phyloP scores from a whole-genome alignment of 2,888 invertebrate species.

The Leptinotarsa peninsularis region DNA sequence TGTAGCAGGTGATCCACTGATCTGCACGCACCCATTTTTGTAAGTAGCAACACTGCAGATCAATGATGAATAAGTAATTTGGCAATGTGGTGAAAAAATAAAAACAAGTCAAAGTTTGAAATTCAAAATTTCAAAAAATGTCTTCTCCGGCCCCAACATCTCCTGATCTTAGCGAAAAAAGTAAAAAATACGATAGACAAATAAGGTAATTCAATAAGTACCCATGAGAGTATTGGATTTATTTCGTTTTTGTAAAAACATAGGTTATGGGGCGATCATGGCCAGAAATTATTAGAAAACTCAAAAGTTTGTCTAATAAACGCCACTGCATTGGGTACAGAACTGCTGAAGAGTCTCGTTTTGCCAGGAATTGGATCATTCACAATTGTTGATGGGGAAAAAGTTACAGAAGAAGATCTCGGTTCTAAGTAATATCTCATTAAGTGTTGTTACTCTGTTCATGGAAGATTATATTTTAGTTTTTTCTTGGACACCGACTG shows the following conservation, averaged over 20 bases:
- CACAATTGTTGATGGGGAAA: conserved; percentile 91
- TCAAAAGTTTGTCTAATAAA: conserved; percentile 94
- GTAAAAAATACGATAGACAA: conserved; percentile 81
- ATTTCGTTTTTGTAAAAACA: conserved; percentile 33
- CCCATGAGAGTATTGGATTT: conserved; percentile 1
- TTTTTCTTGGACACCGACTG: conserved; percentile 90
- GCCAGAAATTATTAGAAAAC: conserved; percentile 88
- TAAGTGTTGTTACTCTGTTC: too few relatives aligned
- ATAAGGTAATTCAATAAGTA: conserved; percentile 63
- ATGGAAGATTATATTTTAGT: conserved; percentile 65
- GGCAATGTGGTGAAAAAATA: not conserved
- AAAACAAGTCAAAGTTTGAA: not conserved
- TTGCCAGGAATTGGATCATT: conserved; percentile 93
- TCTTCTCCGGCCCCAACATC: conserved; percentile 76
- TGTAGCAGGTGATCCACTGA: too few relatives aligned
- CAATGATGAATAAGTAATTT: too few relatives aligned
- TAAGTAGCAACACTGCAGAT: too few relatives aligned
- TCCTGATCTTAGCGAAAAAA: conserved; percentile 76
- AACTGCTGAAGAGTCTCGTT: conserved; percentile 93
- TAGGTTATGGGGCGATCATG: conserved; percentile 98
- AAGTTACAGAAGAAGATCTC: conserved; percentile 89
- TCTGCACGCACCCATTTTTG: too few relatives aligned
- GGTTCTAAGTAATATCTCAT: conserved; percentile 82
- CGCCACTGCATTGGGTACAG: conserved; percentile 93
- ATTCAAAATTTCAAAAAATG: conserved; percentile 60